Base-by-base conservation (phyloP, 2,113 vertebrate species). In the Suricata suricatta region DNA sequence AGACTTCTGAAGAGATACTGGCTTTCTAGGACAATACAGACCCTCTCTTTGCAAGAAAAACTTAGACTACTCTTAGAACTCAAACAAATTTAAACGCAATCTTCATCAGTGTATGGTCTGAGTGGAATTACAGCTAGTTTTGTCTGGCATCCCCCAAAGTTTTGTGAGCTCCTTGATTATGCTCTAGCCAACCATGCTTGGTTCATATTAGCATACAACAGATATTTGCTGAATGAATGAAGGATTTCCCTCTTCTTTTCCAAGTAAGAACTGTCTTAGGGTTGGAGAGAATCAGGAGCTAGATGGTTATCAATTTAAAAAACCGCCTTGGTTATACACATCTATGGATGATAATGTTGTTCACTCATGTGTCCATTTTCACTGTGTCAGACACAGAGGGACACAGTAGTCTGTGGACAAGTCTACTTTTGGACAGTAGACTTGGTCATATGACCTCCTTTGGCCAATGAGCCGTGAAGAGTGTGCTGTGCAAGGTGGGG, bases 231-330 rank as follows among this genome's bases (percentile, higher is more conserved):
- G 89, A 96, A 63, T 83, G 82, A 90, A 90, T 47, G 31, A 47
- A 35, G 12, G n/a, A 72, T 23, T 38, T 29, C 15, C 87, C 12
- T 79, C 21, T 69, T 63, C 23, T 95, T 93, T 89, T 66, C 64
- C 64, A 74, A 0, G 1, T 60, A 2, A 33, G 9, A 3, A 35
- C 81, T 72, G 29, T 81, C 15, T 88, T 57, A 38, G 38, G 9
- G 29, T 64, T 83, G 31, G 5, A 80, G 16, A 82, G 21, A 83
- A 15, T 38, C 35, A 85, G 16, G 41, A 88, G 68, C 57, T 19
- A 1, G 17, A n/a, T 90, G 96, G 95, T 97, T 76, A 94, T 90
- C 38, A 72, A 87, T 76, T 87, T 64, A 79, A 47, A 95, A 81
- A 44, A 10, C 81, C 96, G 94, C 41, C 79, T 94, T 77, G 44